A percentile compares a stretch with the other conserved stretches of the same genome.
These are phyloP conservation scores for Wasmannia auropunctata DNA, from an alignment of 1,140 invertebrate species.

Conservation along the genomic window DNA sequence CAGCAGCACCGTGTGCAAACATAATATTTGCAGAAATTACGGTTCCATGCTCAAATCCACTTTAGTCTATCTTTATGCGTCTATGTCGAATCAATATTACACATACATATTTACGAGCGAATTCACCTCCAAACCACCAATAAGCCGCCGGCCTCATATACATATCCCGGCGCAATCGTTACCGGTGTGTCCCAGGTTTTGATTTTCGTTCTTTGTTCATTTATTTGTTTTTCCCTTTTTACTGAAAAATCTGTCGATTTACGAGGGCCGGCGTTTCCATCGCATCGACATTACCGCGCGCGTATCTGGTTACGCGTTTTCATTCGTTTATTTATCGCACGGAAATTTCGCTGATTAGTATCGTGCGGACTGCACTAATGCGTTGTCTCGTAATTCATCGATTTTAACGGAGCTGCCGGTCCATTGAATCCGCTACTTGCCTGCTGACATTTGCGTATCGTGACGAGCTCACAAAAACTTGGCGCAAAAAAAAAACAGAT, in stretches of 20 bases:
- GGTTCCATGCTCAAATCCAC: conserved; percentile 70
- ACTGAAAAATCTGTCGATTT: conserved; percentile 80
- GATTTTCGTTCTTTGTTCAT: conserved; percentile 73
- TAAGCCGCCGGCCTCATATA: conserved; percentile 72
- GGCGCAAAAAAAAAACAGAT: conserved; percentile 40
- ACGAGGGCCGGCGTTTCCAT: conserved; percentile 79
- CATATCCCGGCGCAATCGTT: conserved; percentile 70
- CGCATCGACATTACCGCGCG: conserved; percentile 81
- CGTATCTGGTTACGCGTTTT: conserved; percentile 80
- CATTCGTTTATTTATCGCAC: conserved; percentile 81
- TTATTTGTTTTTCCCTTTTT: conserved; percentile 74
- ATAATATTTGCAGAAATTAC: conserved; percentile 74
- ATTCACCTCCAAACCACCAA: conserved; percentile 74
- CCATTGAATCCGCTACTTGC: conserved; percentile 80
- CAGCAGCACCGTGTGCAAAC: conserved; percentile 51
- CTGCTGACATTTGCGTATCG: conserved; percentile 62
- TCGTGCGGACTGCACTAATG: conserved; percentile 84
- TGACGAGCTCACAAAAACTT: conserved; percentile 66
- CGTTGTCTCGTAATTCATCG: conserved; percentile 85
- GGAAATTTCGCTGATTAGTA: conserved; percentile 85
- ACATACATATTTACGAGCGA: conserved; percentile 72
- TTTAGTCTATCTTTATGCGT: conserved; percentile 75
- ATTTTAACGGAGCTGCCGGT: conserved; percentile 82
- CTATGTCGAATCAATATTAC: conserved; percentile 75
- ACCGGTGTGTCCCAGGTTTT: conserved; percentile 67